Conservation (phyloP, 2,888 invertebrate genomes). For the Lithosia quadra region DNA sequence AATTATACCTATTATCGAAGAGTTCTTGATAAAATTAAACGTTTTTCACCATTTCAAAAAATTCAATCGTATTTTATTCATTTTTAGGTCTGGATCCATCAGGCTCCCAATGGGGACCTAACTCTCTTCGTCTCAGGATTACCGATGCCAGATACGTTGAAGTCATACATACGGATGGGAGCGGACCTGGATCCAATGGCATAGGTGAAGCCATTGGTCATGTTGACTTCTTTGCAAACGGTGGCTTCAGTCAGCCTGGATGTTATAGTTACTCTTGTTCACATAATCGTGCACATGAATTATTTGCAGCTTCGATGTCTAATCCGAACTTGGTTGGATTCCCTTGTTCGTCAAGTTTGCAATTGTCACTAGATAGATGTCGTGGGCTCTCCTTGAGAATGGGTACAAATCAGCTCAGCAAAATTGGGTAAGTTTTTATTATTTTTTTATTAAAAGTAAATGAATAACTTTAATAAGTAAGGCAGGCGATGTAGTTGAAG, state of each 20-base stretch:
- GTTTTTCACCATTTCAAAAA: background rate
- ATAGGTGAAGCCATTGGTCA: constrained; percentile 92
- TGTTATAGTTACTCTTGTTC: constrained; percentile 63
- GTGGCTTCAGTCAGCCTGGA: constrained; percentile 89
- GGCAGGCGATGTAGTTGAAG: too few species aligned
- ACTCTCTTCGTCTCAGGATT: constrained; percentile 50
- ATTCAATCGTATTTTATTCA: background rate
- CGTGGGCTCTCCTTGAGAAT: constrained; percentile 54
- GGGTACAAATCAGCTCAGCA: constrained; percentile 59
- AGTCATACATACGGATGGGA: constrained; percentile 72
- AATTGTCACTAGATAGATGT: constrained; percentile 61
- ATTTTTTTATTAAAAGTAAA: background rate
- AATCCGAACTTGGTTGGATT: constrained; percentile 54
- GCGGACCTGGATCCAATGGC: constrained; percentile 78
- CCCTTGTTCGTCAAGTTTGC: constrained; percentile 52
- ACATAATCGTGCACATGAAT: constrained; percentile 68
- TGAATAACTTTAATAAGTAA: background rate
- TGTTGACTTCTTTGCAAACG: constrained; percentile 95
- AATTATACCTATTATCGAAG: background rate
- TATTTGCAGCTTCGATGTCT: constrained; percentile 63
- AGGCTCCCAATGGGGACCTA: constrained; percentile 57
- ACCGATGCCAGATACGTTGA: constrained; percentile 72
- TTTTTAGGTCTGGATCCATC: constrained; percentile 67
- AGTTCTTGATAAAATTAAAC: background rate
- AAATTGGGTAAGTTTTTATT: constrained; percentile 58